A percentile compares a stretch with the other conserved stretches of the same genome.
Evolutionary conservation across 2,797 vertebrate genomes (phyloP).

Genomic region (Emys orbicularis): DNA sequence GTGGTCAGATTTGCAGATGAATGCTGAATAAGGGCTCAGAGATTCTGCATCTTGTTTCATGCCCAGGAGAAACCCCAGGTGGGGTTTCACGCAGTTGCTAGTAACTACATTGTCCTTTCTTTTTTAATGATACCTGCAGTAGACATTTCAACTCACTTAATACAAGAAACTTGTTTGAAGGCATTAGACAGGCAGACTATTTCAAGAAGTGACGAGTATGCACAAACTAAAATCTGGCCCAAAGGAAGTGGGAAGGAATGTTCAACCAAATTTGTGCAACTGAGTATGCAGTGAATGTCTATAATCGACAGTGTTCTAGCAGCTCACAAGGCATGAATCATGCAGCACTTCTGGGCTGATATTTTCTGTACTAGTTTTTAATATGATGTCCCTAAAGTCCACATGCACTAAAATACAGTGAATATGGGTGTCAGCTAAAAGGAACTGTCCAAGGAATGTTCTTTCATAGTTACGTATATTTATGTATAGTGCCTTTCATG

Average conservation of each 20-base stretch:
- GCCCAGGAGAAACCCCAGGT: background rate
- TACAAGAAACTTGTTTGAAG: background rate
- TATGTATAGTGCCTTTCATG: background rate
- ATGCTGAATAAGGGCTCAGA: background rate
- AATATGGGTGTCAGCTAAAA: background rate
- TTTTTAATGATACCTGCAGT: background rate
- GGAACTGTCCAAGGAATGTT: background rate
- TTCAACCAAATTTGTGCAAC: background rate
- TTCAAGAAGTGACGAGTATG: background rate
- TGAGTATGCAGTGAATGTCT: background rate
- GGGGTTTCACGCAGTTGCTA: background rate
- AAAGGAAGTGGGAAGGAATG: background rate
- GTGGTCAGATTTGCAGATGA: background rate
- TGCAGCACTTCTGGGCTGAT: background rate
- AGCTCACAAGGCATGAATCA: background rate
- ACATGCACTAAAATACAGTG: background rate
- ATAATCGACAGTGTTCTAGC: background rate
- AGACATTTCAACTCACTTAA: background rate
- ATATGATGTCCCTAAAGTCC: background rate
- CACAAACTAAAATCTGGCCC: background rate
- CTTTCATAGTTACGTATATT: background rate
- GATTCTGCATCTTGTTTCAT: background rate
- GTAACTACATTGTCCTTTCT: background rate
- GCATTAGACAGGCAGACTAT: background rate
- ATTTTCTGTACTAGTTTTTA: background rate